phyloP scores from a whole-genome alignment of 92 coral and sea anemone genomes.

The Porites divaricata region DNA sequence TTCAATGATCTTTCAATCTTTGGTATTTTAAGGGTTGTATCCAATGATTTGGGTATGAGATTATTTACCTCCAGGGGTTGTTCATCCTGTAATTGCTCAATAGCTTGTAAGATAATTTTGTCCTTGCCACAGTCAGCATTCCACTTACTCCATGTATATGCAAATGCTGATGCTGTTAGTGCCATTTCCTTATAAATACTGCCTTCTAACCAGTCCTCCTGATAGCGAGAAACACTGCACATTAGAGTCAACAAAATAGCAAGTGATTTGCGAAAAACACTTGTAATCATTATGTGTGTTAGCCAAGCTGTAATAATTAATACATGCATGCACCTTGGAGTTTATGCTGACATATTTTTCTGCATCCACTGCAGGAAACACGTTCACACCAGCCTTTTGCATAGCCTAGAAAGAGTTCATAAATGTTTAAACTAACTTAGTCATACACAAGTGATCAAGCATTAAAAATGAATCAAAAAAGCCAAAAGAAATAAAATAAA shows the following conservation, averaged over 20 bases:
- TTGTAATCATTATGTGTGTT: too few relatives aligned
- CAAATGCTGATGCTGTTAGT: constrained; percentile 86
- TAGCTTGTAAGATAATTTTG: constrained; percentile 87
- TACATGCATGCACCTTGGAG: constrained; percentile 61
- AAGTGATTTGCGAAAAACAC: not conserved
- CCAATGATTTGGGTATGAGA: not conserved
- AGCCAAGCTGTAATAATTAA: too few relatives aligned
- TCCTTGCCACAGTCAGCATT: constrained; percentile 95
- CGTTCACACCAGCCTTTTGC: constrained; percentile 87
- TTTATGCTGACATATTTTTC: constrained; percentile 97
- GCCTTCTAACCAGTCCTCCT: constrained; percentile 88
- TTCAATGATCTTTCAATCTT: too few relatives aligned
- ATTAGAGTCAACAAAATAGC: not conserved
- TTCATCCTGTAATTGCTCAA: constrained; percentile 88
- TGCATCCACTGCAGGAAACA: constrained; percentile 92
- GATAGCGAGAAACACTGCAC: not conserved
- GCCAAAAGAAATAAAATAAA: too few relatives aligned
- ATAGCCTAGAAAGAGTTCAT: constrained; percentile 55
- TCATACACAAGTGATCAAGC: not conserved
- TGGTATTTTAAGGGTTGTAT: too few relatives aligned
- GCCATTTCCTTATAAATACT: constrained; percentile 90
- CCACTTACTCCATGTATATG: constrained; percentile 99
- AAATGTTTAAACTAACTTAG: not conserved
- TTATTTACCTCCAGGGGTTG: constrained; percentile 83
- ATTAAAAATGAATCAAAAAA: not conserved